phyloP scores from a whole-genome alignment of 2,888 invertebrate species.

The Caenorhabditis wallacei region DNA sequence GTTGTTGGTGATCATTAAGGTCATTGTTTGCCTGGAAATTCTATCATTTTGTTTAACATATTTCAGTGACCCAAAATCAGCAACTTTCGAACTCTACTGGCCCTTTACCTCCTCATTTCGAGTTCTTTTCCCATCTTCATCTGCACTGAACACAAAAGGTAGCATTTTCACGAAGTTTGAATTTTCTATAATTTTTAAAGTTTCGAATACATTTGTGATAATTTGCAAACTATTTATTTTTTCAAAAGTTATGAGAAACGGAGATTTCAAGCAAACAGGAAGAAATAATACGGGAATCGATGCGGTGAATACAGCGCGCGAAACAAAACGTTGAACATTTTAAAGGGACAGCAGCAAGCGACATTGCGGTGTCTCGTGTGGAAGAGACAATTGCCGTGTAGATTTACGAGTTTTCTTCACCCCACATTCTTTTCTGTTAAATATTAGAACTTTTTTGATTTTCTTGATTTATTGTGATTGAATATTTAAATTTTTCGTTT shows the following conservation, averaged over 20 bases:
- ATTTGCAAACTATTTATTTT: background rate
- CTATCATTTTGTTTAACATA: background rate
- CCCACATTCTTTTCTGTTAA: background rate
- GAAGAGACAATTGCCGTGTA: slow-evolving; percentile 50
- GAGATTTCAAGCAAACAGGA: no score
- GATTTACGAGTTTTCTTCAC: slow-evolving; percentile 33
- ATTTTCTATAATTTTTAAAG: slow-evolving; percentile 35
- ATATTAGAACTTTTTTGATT: background rate
- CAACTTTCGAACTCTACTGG: background rate
- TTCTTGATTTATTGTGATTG: background rate
- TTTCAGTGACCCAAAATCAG: background rate
- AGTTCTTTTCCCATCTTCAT: slow-evolving; percentile 41
- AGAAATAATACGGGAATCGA: no score
- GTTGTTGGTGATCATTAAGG: slow-evolving; percentile 28
- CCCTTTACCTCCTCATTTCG: slow-evolving; percentile 44
- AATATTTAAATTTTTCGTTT: no score
- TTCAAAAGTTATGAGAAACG: background rate
- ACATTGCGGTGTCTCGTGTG: slow-evolving; percentile 16
- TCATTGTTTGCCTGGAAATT: slow-evolving; percentile 44
- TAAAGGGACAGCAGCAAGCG: slow-evolving; percentile 35
- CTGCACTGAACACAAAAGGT: slow-evolving; percentile 62
- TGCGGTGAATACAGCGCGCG: no score
- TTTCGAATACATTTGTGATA: background rate
- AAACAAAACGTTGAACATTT: background rate
- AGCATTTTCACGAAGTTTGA: slow-evolving; percentile 45